These are phyloP conservation scores for Dendronephthya gigantea DNA, from an alignment of 64 coral and sea anemone species.

Conservation along the genomic window DNA sequence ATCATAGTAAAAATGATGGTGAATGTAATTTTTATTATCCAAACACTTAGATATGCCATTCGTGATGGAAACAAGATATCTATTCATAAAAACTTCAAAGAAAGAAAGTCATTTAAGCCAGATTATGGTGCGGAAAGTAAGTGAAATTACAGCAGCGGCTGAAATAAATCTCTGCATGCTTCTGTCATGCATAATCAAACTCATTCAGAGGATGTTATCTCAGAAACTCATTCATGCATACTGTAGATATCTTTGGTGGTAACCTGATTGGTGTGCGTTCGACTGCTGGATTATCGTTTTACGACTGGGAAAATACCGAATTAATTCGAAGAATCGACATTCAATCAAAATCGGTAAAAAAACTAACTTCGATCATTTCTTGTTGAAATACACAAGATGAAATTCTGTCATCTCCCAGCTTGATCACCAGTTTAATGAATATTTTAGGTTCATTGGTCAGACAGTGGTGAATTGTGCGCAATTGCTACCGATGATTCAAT, in stretches of 20 bases:
- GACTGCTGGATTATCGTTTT: conserved; percentile 67
- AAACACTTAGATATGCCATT: conserved; percentile 54
- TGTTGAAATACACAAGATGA: too few relatives aligned
- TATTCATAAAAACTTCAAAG: conserved; percentile 93
- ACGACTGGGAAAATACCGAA: conserved; percentile 83
- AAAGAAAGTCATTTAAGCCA: conserved; percentile 96
- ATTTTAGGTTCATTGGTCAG: conserved; percentile 85
- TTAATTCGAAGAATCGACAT: conserved; percentile 78
- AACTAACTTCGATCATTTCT: not conserved
- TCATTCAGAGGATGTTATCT: too few relatives aligned
- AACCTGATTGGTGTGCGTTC: conserved; percentile 77
- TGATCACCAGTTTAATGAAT: too few relatives aligned
- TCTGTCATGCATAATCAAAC: too few relatives aligned
- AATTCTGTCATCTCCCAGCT: too few relatives aligned
- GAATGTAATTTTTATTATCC: not conserved
- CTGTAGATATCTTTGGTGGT: conserved; percentile 76
- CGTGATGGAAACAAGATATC: conserved; percentile 94
- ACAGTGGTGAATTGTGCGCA: conserved; percentile 93
- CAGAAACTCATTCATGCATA: too few relatives aligned
- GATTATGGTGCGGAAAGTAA: conserved; percentile 99
- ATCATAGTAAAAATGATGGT: not conserved
- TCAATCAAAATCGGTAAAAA: conserved; percentile 72
- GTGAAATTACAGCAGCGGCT: not conserved
- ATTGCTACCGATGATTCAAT: conserved; percentile 85
- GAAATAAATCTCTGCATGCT: not conserved